phyloP scores from a whole-genome alignment of 2,797 vertebrate species.

The Erethizon dorsatum region DNA sequence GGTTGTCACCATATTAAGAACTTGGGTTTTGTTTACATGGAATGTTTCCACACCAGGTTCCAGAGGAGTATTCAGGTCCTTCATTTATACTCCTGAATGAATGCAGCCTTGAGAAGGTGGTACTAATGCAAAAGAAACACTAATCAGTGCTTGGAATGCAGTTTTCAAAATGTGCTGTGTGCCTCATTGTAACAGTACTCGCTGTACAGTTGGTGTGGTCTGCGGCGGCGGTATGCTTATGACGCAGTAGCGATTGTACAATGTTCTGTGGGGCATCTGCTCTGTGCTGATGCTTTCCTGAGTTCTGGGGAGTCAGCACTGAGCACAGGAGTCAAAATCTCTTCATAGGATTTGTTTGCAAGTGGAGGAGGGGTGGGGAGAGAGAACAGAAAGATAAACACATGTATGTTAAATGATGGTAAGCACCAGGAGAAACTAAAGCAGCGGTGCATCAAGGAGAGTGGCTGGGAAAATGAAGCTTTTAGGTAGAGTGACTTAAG shows the following conservation, averaged over 20 bases:
- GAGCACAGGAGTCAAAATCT: neutral
- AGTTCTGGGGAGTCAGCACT: constrained; percentile 14
- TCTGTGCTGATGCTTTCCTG: neutral
- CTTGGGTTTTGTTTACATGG: constrained; percentile 26
- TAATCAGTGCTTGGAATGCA: neutral
- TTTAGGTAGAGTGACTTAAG: neutral
- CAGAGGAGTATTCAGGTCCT: neutral
- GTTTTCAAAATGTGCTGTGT: constrained; percentile 24
- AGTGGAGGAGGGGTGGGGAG: neutral
- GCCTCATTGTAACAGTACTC: neutral
- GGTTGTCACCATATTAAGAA: constrained; percentile 35
- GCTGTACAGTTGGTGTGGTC: neutral
- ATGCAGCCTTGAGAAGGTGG: neutral
- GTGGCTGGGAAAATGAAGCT: neutral
- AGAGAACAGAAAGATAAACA: constrained; percentile 8
- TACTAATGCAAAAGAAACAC: constrained; percentile 24
- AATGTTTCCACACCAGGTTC: neutral
- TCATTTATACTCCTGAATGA: neutral
- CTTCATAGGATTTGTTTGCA: constrained; percentile 27
- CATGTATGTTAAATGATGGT: neutral
- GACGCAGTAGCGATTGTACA: neutral
- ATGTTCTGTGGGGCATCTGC: neutral
- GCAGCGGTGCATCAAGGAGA: neutral
- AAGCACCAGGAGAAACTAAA: constrained; percentile 24
- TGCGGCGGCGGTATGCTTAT: neutral